Evolutionary conservation across 37 sponge, comb jelly and placozoan species (phyloP).

Genomic region (Beroe ovata): DNA sequence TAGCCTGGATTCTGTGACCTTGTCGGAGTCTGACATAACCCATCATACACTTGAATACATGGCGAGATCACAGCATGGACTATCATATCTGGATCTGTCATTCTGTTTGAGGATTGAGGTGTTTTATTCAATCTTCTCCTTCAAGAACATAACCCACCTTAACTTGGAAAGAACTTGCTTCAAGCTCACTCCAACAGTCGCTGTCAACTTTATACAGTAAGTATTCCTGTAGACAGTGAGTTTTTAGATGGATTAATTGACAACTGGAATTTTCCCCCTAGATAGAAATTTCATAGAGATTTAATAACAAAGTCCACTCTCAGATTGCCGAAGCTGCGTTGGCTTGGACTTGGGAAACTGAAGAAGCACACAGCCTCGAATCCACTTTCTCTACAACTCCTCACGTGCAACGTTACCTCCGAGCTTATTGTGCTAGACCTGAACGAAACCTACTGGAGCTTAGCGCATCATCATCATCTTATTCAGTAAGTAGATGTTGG

Average conservation of each 20-base stretch:
- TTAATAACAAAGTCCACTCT: not conserved
- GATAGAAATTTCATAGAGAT: no score
- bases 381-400: not conserved
- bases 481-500: slow-evolving; percentile 50
- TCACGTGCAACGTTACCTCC: slow-evolving; percentile 13
- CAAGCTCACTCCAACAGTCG: slow-evolving; percentile 10
- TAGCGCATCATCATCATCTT: slow-evolving; percentile 21
- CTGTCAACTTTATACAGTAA: not conserved
- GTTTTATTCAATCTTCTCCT: slow-evolving; percentile 37
- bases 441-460: slow-evolving; percentile 36
- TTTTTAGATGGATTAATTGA: no score
- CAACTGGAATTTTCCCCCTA: no score
- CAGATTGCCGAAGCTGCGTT: slow-evolving; percentile 14
- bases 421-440: not conserved
- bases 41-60: not conserved
- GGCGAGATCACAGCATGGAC: not conserved
- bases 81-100: slow-evolving; percentile 30
- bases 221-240: no score
- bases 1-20: slow-evolving; percentile 1
- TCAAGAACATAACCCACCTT: slow-evolving; percentile 22
- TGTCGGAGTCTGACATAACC: slow-evolving; percentile 16
- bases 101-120: slow-evolving; percentile 27
- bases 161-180: slow-evolving; percentile 38
- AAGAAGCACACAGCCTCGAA: not conserved
- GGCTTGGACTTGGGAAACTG: slow-evolving; percentile 27